These are phyloP conservation scores for Oscheius sp. DNA, from an alignment of 2,888 invertebrate genomes.

Conservation along the genomic window DNA sequence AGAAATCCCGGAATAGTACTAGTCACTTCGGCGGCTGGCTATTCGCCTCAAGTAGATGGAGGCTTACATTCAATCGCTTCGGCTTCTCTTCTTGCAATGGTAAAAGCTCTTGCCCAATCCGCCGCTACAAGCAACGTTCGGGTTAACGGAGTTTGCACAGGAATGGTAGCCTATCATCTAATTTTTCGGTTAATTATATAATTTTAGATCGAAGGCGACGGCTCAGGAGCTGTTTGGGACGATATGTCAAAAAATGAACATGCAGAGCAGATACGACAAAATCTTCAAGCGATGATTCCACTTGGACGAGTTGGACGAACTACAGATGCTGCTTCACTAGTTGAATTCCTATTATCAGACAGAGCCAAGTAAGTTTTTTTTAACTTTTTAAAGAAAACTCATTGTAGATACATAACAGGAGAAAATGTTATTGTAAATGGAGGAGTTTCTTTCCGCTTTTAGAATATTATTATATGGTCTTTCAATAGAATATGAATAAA, in stretches of 20 bases:
- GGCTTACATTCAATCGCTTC: constrained; percentile 60
- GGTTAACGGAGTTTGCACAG: constrained; percentile 56
- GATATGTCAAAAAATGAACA: constrained; percentile 42
- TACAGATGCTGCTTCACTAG: constrained; percentile 51
- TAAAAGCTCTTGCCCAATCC: constrained; percentile 40
- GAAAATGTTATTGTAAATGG: constrained; percentile 61
- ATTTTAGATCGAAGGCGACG: constrained; percentile 47
- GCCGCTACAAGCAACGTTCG: constrained; percentile 48
- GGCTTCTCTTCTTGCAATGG: constrained; percentile 51
- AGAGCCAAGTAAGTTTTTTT: constrained; percentile 34
- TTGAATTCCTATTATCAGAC: constrained; percentile 59
- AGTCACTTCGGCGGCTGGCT: constrained; percentile 50
- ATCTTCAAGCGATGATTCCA: constrained; percentile 55
- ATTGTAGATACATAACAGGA: constrained; percentile 58
- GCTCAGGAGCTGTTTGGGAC: constrained; percentile 56
- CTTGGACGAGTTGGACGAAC: constrained; percentile 56
- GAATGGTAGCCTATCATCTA: constrained; percentile 45
- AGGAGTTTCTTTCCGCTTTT: constrained; percentile 61
- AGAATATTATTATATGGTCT: neutral
- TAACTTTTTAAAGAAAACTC: neutral
- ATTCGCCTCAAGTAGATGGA: constrained; percentile 58
- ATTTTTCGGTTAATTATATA: neutral
- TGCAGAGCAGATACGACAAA: constrained; percentile 6
- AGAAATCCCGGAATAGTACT: constrained; percentile 49
- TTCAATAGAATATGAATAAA: neutral